Base-by-base conservation (phyloP, 2,113 vertebrate species). In the Mormyrus iriodes region DNA sequence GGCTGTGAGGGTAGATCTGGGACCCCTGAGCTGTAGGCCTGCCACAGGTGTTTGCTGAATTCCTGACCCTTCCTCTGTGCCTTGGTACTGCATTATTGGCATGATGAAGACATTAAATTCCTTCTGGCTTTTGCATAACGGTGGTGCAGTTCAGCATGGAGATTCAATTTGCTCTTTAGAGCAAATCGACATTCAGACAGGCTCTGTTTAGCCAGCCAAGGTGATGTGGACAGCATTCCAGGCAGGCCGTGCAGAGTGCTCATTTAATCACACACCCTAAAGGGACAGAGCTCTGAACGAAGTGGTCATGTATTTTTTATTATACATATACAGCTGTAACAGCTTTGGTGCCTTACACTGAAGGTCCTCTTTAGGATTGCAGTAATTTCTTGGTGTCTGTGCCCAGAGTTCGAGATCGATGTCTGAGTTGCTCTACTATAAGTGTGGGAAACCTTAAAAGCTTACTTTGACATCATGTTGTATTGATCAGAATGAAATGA, bases 401-500 rank as follows among this genome's bases (percentile, higher is more conserved):
- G 31, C 3, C 31, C 39, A 13, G 69, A 39, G 31, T 76, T 76
- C 12, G 69, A 76, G 31, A 35, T 69, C 7, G 7, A 27, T 65
- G 58, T 65, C 58, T 65, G 2, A 27, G 2, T 65, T 65, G n/a
- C 58, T 65, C n/a, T n/a, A 9, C n/a, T 24, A 61, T 61, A 61
- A 61, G 7, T 61, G 58, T 61, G 7, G 27, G 12, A 35, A 31
- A 31, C 69, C 31, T 35, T 73, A 73, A 73, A 88, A 46, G 86
- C 55, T 21, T 17, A 1, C 35, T 27, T 53, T 76, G 51, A 46
- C 4, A 76, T 31, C 88, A 51, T 79, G 88, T 35, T 7, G 17
- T 82, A 89, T 89, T 21, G 51, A 89, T 83, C 48, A 42, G 69
- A 73, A 35, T 73, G 69, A 12, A 73, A 73, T 17, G 76, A 53